Evolutionary conservation across 2,113 vertebrate genomes (phyloP), one percentile per base, ranked within the genome.

Genomic region (Amphiprion percula): DNA sequence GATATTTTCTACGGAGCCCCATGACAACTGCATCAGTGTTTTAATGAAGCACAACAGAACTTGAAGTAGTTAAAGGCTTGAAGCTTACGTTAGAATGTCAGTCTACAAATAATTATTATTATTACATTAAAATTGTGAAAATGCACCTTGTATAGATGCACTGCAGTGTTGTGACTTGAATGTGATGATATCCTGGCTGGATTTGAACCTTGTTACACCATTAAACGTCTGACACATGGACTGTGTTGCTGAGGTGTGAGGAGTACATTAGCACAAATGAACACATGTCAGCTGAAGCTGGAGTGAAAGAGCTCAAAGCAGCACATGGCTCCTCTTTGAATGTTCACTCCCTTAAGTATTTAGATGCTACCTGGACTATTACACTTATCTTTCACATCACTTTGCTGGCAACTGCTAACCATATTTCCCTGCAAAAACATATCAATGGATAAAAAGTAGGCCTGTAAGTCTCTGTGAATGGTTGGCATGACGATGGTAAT

Each of bases 401-500:
- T 68, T 62, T 41, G 10, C 63, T 62, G 55, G 41, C 66, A 72
- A 41, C 46, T 4, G 70, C 60, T 16, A 39, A 41, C 68, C 41
- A 56, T 15, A 73, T 16, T 30, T 77, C 28, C 53, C 49, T 26
- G 30, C 80, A 73, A 37, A 73, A 21, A 26, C 19, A 10, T 44
- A 59, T 68, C 30, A 78, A 70, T 17, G 49, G 14, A 65, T 39
- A 30, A 2, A 68, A 56, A 56, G 54, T 28, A 56, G 30, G 41
- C 52, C 46, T 69, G 60, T 75, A 67, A 21, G 62, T 74, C 53
- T 10, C 39, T 10, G 37, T 82, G 56, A 77, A 84, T 54, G 44
- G 52, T 49, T 74, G 61, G 68, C 78, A 44, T 46, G 74, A 53
- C 65, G 21, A 58, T 74, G 70, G 77, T 87, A 85, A 88, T 90